These are phyloP conservation scores for Spodoptera exigua DNA, from an alignment of 2,888 invertebrate genomes.

Conservation along the genomic window DNA sequence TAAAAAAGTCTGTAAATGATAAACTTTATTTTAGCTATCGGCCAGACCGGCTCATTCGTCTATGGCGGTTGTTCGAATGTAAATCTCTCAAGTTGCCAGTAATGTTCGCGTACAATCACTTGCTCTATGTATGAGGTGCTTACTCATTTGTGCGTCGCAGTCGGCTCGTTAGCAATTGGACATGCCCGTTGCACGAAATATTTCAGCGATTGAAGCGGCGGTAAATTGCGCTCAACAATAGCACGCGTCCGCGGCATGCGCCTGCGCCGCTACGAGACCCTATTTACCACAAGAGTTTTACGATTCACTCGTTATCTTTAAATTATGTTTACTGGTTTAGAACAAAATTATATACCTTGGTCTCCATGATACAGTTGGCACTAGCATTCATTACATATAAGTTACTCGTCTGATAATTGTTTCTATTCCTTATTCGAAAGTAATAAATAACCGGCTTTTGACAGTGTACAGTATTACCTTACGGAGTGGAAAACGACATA, in stretches of 20 bases:
- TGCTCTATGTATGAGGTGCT: conserved; percentile 82
- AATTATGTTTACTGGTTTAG: conserved; percentile 74
- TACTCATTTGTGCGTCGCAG: conserved; percentile 88
- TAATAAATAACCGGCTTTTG: conserved; percentile 74
- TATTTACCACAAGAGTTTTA: conserved; percentile 84
- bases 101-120: conserved; percentile 67
- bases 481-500: conserved; percentile 80
- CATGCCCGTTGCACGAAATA: conserved; percentile 89
- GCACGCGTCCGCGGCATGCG: conserved; percentile 71
- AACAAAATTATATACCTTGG: conserved; percentile 52
- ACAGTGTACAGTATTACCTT: conserved; percentile 78
- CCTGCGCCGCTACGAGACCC: conserved; percentile 69
- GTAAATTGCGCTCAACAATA: conserved; percentile 88
- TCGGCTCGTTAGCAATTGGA: conserved; percentile 89
- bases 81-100: conserved; percentile 57
- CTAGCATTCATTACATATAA: conserved; percentile 54
- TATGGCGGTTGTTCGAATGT: conserved; percentile 43
- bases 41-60: conserved; percentile 17
- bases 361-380: conserved; percentile 50
- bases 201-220: conserved; percentile 89
- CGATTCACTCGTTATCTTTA: conserved; percentile 86
- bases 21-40: conserved; percentile 13
- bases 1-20: neutral
- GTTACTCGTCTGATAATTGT: conserved; percentile 65
- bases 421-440: conserved; percentile 68